These are phyloP conservation scores for Rhinichthys osculus DNA, from an alignment of 2,797 vertebrate genomes.

Conservation along the genomic window DNA sequence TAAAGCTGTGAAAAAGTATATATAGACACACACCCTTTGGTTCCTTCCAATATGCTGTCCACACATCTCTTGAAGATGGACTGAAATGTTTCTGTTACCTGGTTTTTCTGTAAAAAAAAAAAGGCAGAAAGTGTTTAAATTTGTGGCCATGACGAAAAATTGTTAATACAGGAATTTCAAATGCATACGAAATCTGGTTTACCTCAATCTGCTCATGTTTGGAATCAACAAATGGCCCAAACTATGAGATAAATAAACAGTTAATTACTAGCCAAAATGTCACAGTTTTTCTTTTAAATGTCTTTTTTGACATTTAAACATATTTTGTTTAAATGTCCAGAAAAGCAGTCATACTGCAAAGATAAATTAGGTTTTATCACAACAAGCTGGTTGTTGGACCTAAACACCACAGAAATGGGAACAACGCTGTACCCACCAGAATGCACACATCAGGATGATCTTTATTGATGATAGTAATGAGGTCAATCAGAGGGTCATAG, in stretches of 20 bases:
- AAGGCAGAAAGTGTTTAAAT: background rate
- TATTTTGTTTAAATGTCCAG: background rate
- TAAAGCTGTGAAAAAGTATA: background rate
- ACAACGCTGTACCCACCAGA: conserved; percentile 78
- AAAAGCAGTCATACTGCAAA: background rate
- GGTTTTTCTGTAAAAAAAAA: conserved; percentile 74
- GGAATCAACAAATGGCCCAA: conserved; percentile 93
- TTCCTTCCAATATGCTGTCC: conserved; percentile 87
- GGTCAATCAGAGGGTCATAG: conserved; percentile 90
- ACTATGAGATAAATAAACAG: conserved; percentile 70
- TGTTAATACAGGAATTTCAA: background rate
- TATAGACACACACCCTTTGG: conserved; percentile 77
- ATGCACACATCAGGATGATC: conserved; percentile 89
- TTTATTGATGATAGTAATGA: conserved; percentile 81
- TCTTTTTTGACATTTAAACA: background rate
- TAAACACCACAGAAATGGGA: background rate
- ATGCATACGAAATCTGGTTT: conserved; percentile 22
- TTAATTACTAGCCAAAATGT: background rate
- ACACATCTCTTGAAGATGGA: conserved; percentile 86
- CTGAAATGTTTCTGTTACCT: conserved; percentile 84
- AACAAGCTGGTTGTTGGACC: background rate
- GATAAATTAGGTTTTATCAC: background rate
- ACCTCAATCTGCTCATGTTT: conserved; percentile 96
- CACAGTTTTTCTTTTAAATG: background rate
- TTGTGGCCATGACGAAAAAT: background rate